These are phyloP conservation scores for Arion vulgaris DNA, from an alignment of 1,140 invertebrate genomes.

Conservation along the genomic window DNA sequence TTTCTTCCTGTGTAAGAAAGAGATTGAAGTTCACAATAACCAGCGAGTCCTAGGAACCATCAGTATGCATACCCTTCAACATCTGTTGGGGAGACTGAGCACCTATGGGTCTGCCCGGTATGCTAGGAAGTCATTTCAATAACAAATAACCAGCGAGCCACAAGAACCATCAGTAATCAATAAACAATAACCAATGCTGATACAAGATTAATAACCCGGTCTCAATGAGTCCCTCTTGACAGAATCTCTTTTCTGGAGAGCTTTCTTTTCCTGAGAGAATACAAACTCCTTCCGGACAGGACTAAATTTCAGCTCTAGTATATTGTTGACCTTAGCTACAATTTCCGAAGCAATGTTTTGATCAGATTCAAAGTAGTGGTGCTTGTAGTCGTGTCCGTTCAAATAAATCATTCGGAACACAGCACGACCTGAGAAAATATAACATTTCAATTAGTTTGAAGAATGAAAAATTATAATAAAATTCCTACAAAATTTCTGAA, in stretches of 20 bases:
- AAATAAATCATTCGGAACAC: constrained; percentile 71
- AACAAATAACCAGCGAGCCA: no score
- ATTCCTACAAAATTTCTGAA: no score
- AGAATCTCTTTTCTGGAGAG: constrained; percentile 56
- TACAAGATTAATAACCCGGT: neutral
- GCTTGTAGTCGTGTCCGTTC: constrained; percentile 80
- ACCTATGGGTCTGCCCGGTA: no score
- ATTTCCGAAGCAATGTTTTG: constrained; percentile 82
- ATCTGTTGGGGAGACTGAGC: no score
- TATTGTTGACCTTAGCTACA: constrained; percentile 89
- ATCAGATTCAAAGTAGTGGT: constrained; percentile 90
- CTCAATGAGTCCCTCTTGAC: constrained; percentile 32
- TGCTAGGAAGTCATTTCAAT: no score
- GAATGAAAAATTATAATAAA: no score
- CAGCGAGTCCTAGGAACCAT: no score
- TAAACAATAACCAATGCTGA: no score
- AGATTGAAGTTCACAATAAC: no score
- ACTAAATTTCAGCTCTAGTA: constrained; percentile 86
- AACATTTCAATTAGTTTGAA: neutral
- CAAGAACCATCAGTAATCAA: no score
- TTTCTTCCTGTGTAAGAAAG: no score
- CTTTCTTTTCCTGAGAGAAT: constrained; percentile 57
- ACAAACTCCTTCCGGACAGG: constrained; percentile 84
- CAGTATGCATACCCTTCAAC: no score
- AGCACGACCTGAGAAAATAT: constrained; percentile 58